Evolutionary conservation across 92 coral and sea anemone species (phyloP).

Genomic region (Muricea muricata): DNA sequence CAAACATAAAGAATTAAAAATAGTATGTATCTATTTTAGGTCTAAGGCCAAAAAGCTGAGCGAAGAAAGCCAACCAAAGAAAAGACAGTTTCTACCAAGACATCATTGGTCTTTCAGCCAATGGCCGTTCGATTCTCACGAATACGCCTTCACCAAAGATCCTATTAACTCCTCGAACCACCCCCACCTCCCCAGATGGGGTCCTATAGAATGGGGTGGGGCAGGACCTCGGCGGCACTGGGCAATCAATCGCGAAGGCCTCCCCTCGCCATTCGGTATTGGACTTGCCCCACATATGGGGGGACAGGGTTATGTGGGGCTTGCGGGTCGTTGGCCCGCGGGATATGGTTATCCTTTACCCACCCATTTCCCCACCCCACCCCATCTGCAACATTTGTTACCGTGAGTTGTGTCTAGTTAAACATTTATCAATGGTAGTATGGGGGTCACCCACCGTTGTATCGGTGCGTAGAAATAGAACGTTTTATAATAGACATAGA

Average conservation of each 20-base stretch:
- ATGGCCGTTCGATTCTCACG: slow-evolving; percentile 45
- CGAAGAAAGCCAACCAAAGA: slow-evolving; percentile 1
- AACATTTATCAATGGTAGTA: background rate
- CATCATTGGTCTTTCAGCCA: slow-evolving; percentile 45
- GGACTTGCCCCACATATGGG: slow-evolving; percentile 44
- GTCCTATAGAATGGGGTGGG: slow-evolving; percentile 38
- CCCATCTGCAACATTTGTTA: background rate
- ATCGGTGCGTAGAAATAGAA: too few relatives aligned
- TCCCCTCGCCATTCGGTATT: slow-evolving; percentile 30
- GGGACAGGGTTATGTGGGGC: slow-evolving; percentile 31
- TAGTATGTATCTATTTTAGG: background rate
- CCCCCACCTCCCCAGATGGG: slow-evolving; percentile 35
- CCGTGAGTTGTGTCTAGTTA: background rate
- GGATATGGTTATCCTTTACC: slow-evolving; percentile 25
- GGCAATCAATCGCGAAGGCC: slow-evolving; percentile 32
- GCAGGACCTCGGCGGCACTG: slow-evolving; percentile 11
- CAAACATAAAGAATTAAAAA: background rate
- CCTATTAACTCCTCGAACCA: slow-evolving; percentile 6
- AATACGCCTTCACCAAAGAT: slow-evolving; percentile 30
- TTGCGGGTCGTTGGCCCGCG: slow-evolving; percentile 27
- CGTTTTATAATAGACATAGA: too few relatives aligned
- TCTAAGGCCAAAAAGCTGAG: slow-evolving; percentile 5
- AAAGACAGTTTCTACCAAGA: slow-evolving; percentile 35
- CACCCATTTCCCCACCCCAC: slow-evolving; percentile 6
- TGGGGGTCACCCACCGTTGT: too few relatives aligned